Conservation (phyloP, 2,888 invertebrate species). For the Hemistola chrysoprasaria region DNA sequence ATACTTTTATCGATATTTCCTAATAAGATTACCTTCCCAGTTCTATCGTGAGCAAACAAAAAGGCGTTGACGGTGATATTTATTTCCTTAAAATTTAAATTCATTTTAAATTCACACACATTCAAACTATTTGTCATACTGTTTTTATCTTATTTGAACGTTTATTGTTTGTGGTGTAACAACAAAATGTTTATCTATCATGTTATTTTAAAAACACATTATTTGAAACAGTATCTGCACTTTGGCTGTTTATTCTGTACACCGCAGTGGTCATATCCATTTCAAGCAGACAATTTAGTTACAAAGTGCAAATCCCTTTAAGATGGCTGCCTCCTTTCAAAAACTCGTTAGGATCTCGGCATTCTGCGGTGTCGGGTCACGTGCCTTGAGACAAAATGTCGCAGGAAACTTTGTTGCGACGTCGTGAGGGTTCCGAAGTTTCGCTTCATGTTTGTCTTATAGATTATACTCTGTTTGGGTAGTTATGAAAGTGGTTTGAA, state of each 20-base stretch:
- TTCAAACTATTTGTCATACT: too few species aligned
- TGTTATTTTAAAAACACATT: too few species aligned
- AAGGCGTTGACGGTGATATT: slow-evolving; percentile 65
- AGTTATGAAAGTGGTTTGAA: too few species aligned
- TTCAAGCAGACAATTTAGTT: slow-evolving; percentile 61
- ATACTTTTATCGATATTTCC: slow-evolving; percentile 23
- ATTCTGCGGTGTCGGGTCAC: slow-evolving; percentile 74
- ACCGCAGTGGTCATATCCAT: slow-evolving; percentile 41
- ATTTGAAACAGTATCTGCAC: too few species aligned
- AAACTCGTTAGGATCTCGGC: slow-evolving; percentile 77
- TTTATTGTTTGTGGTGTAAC: too few species aligned
- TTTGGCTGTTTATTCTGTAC: slow-evolving; percentile 7
- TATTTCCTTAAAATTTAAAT: slow-evolving; percentile 58
- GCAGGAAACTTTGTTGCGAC: slow-evolving; percentile 47
- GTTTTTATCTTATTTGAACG: too few species aligned
- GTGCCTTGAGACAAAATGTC: slow-evolving; percentile 68
- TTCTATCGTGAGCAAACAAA: slow-evolving; percentile 49
- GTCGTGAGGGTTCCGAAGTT: background rate
- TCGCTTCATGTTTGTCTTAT: too few species aligned
- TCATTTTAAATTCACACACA: too few species aligned
- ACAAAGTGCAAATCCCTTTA: slow-evolving; percentile 78
- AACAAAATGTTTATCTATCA: too few species aligned
- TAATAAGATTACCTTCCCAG: slow-evolving; percentile 20
- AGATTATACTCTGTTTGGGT: too few species aligned
- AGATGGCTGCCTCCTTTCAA: slow-evolving; percentile 73